These are phyloP conservation scores for Benthosema pterotum DNA, from an alignment of 2,797 vertebrate genomes.

Conservation along the genomic window DNA sequence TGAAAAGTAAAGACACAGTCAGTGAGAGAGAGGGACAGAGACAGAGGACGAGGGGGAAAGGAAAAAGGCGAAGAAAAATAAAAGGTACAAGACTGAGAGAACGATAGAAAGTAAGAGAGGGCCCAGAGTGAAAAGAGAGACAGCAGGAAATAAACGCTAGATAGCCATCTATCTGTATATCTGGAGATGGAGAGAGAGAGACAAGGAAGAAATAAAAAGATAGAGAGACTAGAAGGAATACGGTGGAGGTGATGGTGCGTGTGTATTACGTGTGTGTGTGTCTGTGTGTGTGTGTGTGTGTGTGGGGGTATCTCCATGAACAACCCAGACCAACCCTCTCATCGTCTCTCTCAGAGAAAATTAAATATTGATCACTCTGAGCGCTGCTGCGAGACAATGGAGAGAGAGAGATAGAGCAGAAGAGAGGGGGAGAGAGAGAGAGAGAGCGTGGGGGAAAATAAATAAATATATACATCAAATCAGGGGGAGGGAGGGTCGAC, in stretches of 20 bases:
- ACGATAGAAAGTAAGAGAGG: not conserved
- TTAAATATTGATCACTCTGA: constrained; percentile 90
- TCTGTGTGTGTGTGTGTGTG: not conserved
- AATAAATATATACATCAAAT: constrained; percentile 76
- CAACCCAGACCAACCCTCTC: constrained; percentile 63
- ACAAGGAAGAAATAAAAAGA: not conserved
- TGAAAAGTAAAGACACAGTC: no score
- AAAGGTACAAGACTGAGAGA: not conserved
- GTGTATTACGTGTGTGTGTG: not conserved
- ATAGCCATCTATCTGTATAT: constrained; percentile 5
- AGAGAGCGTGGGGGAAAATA: constrained; percentile 60
- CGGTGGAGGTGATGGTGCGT: constrained; percentile 4
- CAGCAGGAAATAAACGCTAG: constrained; percentile 12
- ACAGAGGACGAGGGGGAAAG: not conserved
- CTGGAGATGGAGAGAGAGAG: no score
- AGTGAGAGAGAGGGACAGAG: constrained; percentile 15
- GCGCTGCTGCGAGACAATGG: constrained; percentile 81
- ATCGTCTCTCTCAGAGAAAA: constrained; percentile 85
- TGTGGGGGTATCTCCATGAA: constrained; percentile 30
- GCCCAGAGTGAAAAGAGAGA: constrained; percentile 3
- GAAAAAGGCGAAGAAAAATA: not conserved
- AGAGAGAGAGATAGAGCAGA: constrained; percentile 52
- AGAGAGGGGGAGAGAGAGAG: constrained; percentile 55
- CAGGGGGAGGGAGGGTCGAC: constrained; percentile 36
- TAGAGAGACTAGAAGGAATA: constrained; percentile 38